Evolutionary conservation across 2,797 vertebrate genomes (phyloP), one percentile per base, ranked within the genome.

Genomic region (Sebastes reedi): DNA sequence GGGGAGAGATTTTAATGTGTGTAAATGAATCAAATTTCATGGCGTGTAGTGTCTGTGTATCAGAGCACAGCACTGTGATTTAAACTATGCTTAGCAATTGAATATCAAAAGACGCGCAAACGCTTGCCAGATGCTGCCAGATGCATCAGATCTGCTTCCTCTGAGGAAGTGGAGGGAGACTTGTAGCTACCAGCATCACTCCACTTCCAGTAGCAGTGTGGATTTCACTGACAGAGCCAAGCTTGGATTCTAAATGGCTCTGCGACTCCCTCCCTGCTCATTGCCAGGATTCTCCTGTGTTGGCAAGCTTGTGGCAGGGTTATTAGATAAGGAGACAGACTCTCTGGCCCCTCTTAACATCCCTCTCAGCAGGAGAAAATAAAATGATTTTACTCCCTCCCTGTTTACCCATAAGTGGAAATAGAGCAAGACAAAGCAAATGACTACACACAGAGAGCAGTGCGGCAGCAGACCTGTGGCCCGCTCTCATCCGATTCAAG

Each of bases 301-400:
- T 94, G 94, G 92, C 93, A 94, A 86, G 87, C 90, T 88, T 85
- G 90, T 91, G 91, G 89, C 89, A 90, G 90, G 87, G 91, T 94
- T 92, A 93, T 93, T 94, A 93, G 93, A 95, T 95, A 94, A 95
- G 92, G 93, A 95, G 91, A 93, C 91, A 94, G 93, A 94, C 92
- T 90, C 87, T 83, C 86, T 92, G 94, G 91, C 93, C 93, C 91
- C 90, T 93, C 87, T 93, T 92, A 90, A 93, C 90, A 93, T 91
- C 90, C 85, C 91, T 93, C 91, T 90, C 89, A 91, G 87, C 87
- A 85, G 91, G 86, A 90, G 86, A 87, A 93, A 92, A 91, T 90
- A 85, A 92, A 94, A 91, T 91, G 83, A 88, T 93, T 91, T 89
- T 81, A 89, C 89, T 88, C 86, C 75, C 79, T 84, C 83, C 84